Evolutionary conservation across 2,797 vertebrate genomes (phyloP).

Genomic region (Ammospiza maritima): DNA sequence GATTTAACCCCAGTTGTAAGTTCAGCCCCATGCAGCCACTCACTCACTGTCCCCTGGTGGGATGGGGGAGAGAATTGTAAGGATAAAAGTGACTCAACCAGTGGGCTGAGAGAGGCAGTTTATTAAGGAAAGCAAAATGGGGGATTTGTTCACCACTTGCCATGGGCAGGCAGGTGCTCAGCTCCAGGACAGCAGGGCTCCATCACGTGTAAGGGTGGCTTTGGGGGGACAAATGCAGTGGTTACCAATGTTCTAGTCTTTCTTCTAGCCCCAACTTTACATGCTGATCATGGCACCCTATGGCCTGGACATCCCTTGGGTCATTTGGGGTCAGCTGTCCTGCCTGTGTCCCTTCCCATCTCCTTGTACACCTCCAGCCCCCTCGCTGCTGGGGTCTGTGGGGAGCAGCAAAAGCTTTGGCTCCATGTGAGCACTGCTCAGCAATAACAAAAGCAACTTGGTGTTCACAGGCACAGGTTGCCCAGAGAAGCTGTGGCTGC

Average conservation of each 20-base stretch:
- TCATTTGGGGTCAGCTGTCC: not conserved
- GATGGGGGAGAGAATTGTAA: fast-evolving
- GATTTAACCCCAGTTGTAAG: not conserved
- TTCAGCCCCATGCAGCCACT: fast-evolving
- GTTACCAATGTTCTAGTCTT: not conserved
- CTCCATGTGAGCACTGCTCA: not conserved
- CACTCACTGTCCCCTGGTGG: not conserved
- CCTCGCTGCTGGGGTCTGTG: fast-evolving
- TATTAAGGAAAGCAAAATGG: not conserved
- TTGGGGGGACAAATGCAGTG: not conserved
- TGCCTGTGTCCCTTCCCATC: not conserved
- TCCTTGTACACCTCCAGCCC: not conserved
- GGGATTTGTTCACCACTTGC: not conserved
- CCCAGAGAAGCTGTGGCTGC: not conserved
- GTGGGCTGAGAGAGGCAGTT: not conserved
- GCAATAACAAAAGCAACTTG: not conserved
- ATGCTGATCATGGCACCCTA: not conserved
- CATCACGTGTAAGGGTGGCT: fast-evolving
- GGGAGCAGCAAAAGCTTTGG: not conserved
- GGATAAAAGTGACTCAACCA: not conserved
- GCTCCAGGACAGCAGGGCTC: not conserved
- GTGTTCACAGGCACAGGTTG: not conserved
- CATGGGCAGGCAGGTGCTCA: not conserved
- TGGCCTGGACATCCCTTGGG: not conserved
- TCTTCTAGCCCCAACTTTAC: not conserved